phyloP scores from a whole-genome alignment of 2,888 invertebrate species.

The Synergus itoensis region DNA sequence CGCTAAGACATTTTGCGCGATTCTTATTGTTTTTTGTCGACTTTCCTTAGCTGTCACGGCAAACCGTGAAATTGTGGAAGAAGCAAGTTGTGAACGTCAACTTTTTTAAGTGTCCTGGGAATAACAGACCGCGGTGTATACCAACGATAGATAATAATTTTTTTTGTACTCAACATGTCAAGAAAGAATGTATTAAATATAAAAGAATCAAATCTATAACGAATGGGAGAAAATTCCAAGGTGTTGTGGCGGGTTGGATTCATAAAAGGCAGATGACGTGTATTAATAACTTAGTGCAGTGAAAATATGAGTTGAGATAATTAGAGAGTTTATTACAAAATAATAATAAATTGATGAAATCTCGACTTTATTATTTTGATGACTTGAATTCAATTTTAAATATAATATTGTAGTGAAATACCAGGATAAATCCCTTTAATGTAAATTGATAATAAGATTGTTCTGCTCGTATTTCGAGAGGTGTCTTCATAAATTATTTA shows the following conservation, averaged over 20 bases:
- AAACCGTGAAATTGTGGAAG: slow-evolving; percentile 3
- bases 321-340: not conserved
- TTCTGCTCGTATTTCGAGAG: not conserved
- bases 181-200: not conserved
- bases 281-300: not conserved
- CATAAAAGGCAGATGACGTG: not conserved
- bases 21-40: not conserved
- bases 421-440: not conserved
- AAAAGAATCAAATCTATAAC: not conserved
- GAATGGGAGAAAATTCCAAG: not conserved
- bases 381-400: not conserved
- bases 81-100: not conserved
- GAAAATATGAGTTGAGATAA: not conserved
- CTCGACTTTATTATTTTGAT: too few species aligned
- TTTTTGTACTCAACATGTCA: not conserved
- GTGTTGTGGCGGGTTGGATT: not conserved
- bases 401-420: not conserved
- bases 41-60: not conserved
- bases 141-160: not conserved
- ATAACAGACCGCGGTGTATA: not conserved
- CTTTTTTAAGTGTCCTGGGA: not conserved
- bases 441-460: not conserved
- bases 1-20: not conserved
- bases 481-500: not conserved
- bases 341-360: not conserved